A percentile compares a stretch with the other conserved stretches of the same genome.
phyloP scores from a whole-genome alignment of 2,888 invertebrate genomes.

The Thysanoteuthis rhombus region DNA sequence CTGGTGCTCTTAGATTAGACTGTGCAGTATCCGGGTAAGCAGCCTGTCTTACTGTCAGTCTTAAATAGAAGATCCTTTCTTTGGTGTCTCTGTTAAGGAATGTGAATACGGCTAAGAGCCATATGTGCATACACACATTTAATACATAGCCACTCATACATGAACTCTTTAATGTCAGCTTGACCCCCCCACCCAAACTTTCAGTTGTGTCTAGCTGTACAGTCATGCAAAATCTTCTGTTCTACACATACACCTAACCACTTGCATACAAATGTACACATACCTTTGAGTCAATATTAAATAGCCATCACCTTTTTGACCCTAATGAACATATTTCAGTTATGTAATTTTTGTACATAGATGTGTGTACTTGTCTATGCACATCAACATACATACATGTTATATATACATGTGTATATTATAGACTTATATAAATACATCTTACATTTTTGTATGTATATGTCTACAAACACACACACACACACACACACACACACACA shows the following conservation, averaged over 20 bases:
- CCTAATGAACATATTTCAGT: neutral
- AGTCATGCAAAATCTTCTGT: neutral
- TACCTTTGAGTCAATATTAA: neutral
- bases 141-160: neutral
- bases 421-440: slow-evolving; percentile 12
- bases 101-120: neutral
- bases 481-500: neutral
- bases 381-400: neutral
- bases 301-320: neutral
- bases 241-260: neutral
- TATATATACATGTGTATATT: slow-evolving; percentile 25
- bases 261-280: neutral
- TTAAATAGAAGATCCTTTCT: neutral
- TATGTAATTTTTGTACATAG: slow-evolving; percentile 21
- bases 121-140: neutral
- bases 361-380: neutral
- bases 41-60: neutral
- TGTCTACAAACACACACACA: neutral
- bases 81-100: neutral
- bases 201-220: neutral
- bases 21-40: neutral
- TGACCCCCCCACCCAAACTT: no score
- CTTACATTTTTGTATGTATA: slow-evolving; percentile 24
- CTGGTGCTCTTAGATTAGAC: neutral
- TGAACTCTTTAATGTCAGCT: neutral